Evolutionary conservation across 2,888 invertebrate species (phyloP).

Genomic region (Pantelozetes paolii): DNA sequence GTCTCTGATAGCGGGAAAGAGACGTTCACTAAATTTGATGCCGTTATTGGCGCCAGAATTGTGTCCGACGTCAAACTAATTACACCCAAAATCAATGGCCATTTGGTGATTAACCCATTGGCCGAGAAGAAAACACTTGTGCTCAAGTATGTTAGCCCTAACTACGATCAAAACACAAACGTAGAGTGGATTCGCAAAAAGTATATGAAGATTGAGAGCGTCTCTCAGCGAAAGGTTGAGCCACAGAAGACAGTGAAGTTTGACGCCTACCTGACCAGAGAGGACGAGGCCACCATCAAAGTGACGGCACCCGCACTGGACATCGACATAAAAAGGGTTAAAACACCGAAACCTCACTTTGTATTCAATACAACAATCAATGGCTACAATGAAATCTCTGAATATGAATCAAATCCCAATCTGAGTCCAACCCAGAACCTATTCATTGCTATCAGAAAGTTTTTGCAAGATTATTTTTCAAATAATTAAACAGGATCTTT

Average conservation of each 20-base stretch:
- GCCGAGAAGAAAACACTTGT: constrained; percentile 3
- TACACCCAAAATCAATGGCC: constrained; percentile 8
- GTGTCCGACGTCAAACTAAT: neutral
- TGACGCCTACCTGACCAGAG: constrained; percentile 5
- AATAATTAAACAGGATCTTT: neutral
- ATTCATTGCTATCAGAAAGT: neutral
- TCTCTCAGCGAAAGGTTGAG: neutral
- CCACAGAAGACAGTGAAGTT: neutral
- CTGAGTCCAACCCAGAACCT: neutral
- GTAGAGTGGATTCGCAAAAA: neutral
- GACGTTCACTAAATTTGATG: constrained; percentile 11
- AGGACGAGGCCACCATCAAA: neutral
- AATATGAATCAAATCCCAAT: neutral
- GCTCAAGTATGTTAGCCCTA: neutral
- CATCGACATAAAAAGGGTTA: neutral
- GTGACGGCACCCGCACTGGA: neutral
- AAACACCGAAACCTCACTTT: neutral
- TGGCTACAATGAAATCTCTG: constrained; percentile 7
- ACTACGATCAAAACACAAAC: neutral
- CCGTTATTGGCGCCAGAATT: neutral
- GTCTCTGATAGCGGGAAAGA: neutral
- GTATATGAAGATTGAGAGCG: neutral
- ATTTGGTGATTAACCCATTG: constrained; percentile 2
- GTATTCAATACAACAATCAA: constrained; percentile 19
- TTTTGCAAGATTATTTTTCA: neutral